phyloP scores from a whole-genome alignment of 2,113 vertebrate species.

The Cyphotilapia sp. region DNA sequence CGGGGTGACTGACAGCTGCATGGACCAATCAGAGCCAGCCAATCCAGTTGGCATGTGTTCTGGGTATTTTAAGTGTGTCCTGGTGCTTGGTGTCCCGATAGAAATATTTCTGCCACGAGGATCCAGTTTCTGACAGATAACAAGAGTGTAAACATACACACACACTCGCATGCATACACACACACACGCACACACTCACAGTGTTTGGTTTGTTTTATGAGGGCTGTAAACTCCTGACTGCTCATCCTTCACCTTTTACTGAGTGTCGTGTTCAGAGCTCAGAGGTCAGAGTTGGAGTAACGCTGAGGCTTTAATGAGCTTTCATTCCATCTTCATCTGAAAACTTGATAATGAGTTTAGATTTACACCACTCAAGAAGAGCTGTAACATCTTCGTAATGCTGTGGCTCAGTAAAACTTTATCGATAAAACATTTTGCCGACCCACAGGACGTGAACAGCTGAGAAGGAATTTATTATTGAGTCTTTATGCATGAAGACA shows the following conservation, averaged over 20 bases:
- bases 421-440: not conserved
- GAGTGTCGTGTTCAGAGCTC: not conserved
- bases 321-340: not conserved
- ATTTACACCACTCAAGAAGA: not conserved
- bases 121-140: slow-evolving; percentile 5
- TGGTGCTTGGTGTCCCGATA: not conserved
- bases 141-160: not conserved
- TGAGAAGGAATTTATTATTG: not conserved
- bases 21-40: not conserved
- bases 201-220: not conserved
- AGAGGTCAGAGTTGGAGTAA: not conserved
- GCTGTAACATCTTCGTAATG: not conserved
- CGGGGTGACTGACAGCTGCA: slow-evolving; percentile 24
- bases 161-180: not conserved
- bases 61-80: slow-evolving; percentile 12
- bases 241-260: not conserved
- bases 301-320: not conserved
- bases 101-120: not conserved
- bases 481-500: not conserved
- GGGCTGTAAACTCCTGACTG: not conserved
- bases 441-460: not conserved
- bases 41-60: not conserved
- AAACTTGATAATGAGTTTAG: not conserved
- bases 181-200: not conserved
- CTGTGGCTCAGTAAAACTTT: not conserved